Evolutionary conservation across 2,113 vertebrate genomes (phyloP), one percentile per base, ranked within the genome.

Genomic region (Callorhinus ursinus): DNA sequence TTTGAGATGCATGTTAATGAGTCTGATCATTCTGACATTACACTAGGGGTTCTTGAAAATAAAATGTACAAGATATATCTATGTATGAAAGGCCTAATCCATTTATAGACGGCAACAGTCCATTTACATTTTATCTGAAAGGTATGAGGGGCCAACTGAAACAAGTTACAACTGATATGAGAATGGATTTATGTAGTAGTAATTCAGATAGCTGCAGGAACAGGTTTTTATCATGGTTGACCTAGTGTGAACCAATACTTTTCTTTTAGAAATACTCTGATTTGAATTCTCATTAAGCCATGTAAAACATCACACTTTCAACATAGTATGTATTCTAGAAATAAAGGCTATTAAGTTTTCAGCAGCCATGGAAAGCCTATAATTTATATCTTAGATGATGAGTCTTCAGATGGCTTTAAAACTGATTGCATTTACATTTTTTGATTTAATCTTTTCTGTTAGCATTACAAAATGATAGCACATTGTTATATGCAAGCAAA

Each of bases 371-470:
- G 82, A 96, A 97, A 96, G 79, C 83, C 46, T 93, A 83, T 95
- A 98, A 96, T 72, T 92, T 97, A 89, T 90, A 89, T 81, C 88
- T 12, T 53, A 21, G 57, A 55, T 95, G 42, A 95, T 96, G 71
- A 95, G 39, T 55, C 88, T 93, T 98, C 81, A 94, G 95, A 96
- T 92, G 89, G 55, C 42, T 88, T 83, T 83, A 96, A 97, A 97
- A 95, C 90, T 80, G 83, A 97, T 97, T 98, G 92, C 93, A 88
- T 98, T 98, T 87, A 76, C 59, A 96, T 96, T 96, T 98, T 97
- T 97, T 89, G 69, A 96, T 96, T 96, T 97, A 98, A 96, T 93
- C 61, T 87, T 95, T 98, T 97, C 67, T 71, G 57, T 81, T 88
- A 39, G 46, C 53, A 96, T 33, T 83, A 88, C 92, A 94, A 97